Conservation (phyloP, 2,888 invertebrate genomes). For the Xanthia icteritia region DNA sequence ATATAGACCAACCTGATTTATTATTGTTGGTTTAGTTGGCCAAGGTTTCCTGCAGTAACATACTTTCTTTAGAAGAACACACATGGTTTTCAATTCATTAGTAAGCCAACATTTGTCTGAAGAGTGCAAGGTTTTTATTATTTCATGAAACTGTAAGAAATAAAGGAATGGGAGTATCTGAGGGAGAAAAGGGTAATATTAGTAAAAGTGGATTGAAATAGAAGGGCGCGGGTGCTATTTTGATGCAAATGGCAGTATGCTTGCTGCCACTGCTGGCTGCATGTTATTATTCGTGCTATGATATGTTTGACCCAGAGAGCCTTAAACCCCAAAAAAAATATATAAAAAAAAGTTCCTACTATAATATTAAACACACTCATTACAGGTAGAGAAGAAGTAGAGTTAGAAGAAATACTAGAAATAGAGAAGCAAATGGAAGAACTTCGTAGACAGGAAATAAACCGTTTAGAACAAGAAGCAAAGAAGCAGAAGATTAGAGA, state of each 20-base stretch:
- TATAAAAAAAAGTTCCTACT: too few relatives aligned
- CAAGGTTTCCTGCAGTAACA: not conserved
- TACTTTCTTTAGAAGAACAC: not conserved
- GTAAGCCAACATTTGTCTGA: not conserved
- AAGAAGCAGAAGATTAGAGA: conserved; percentile 96
- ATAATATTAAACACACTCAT: conserved; percentile 14
- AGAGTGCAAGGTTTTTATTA: not conserved
- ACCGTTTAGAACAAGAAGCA: conserved; percentile 92
- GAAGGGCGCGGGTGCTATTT: not conserved
- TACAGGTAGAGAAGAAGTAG: conserved; percentile 94
- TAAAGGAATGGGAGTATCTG: not conserved
- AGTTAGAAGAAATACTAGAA: conserved; percentile 96
- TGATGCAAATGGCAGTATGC: not conserved
- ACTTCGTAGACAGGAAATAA: conserved; percentile 92
- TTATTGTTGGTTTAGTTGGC: conserved; percentile 25
- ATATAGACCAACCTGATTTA: conserved; percentile 22
- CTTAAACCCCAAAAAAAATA: too few relatives aligned
- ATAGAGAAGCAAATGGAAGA: conserved; percentile 95
- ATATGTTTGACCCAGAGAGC: not conserved
- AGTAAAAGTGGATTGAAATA: not conserved
- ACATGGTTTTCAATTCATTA: not conserved
- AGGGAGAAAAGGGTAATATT: not conserved
- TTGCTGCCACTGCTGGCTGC: not conserved
- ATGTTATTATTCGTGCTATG: not conserved
- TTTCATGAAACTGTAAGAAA: not conserved